Evolutionary conservation across 2,113 vertebrate species (phyloP), one percentile per base, ranked within the genome.

Genomic region (cat (Felis catus)): DNA sequence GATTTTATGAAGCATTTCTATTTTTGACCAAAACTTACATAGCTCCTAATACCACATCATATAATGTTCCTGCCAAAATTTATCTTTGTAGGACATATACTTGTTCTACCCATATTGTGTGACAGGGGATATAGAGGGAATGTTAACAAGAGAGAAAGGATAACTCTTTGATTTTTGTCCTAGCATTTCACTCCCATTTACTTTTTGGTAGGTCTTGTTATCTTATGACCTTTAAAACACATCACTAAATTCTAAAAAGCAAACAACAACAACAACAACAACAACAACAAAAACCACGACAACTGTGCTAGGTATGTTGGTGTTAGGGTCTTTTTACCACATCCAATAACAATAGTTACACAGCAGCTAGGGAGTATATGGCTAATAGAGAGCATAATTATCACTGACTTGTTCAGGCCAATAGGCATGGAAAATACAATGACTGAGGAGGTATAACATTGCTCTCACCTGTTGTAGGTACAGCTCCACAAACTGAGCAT

Each of bases 101-200:
- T 63, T 8, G 4, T 4, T 70, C 39, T 13, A 78, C 29, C 25
- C 81, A 21, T 25, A 65, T 23, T 66, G 8, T 39, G 31, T 87
- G 29, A 82, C 19, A 71, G 48, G 5, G 7, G 4, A 21, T 66
- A 7, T 58, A 68, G 51, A 70, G 25, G 29, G 18, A 61, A 61
- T 55, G 88, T 53, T 86, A 61, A 86, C 5, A 79, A 29, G 12
- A 87, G 4, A 29, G 14, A 39, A 66, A 80, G 12, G 19, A 55
- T 65, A 82, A 65, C 12, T 63, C 4, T 92, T 90, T 66, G 5
- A 25, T 0, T 27, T 79, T 95, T 84, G 23, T 45, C 31, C 7
- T 92, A 85, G 39, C 8, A 74, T 85, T 95, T 95, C 58, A 81
- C 33, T 91, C n/a, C 19, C 2, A 21, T 78, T 95, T 92, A 76